Conservation (phyloP, 1,140 invertebrate species). For the Nasonia giraulti region DNA sequence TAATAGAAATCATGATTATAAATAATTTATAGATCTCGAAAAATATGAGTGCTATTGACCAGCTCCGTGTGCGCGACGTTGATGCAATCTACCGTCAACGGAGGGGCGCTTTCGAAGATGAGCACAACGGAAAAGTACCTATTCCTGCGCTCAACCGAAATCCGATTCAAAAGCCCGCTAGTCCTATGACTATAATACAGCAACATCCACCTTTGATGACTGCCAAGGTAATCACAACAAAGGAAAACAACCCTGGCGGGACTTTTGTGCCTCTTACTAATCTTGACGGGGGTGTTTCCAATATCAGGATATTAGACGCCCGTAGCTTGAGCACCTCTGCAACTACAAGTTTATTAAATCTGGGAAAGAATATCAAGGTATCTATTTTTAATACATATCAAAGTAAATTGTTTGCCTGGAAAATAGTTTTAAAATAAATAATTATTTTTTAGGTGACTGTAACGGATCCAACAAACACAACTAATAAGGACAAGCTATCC, state of each 20-base stretch:
- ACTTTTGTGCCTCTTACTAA: conserved; percentile 29
- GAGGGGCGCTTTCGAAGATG: not conserved
- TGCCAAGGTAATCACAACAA: conserved; percentile 20
- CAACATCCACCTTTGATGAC: not conserved
- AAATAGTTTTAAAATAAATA: not conserved
- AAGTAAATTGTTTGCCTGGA: not conserved
- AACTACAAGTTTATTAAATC: conserved; percentile 16
- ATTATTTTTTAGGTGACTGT: conserved; percentile 38
- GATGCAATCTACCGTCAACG: conserved; percentile 55
- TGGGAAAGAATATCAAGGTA: conserved; percentile 44
- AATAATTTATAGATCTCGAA: conserved; percentile 56
- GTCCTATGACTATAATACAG: not conserved
- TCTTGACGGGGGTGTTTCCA: conserved; percentile 37
- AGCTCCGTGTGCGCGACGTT: conserved; percentile 62
- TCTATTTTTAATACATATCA: not conserved
- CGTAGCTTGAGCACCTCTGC: conserved; percentile 26
- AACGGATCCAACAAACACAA: not conserved
- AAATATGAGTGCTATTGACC: conserved; percentile 62
- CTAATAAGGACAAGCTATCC: not conserved
- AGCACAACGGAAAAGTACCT: not conserved
- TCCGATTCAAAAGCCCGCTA: not conserved
- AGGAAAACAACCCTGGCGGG: not conserved
- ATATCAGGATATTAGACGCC: conserved; percentile 43
- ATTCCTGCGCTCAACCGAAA: conserved; percentile 6
- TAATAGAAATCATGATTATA: not conserved